Conservation (phyloP, 2,888 invertebrate species). For the Aphrophora alni region DNA sequence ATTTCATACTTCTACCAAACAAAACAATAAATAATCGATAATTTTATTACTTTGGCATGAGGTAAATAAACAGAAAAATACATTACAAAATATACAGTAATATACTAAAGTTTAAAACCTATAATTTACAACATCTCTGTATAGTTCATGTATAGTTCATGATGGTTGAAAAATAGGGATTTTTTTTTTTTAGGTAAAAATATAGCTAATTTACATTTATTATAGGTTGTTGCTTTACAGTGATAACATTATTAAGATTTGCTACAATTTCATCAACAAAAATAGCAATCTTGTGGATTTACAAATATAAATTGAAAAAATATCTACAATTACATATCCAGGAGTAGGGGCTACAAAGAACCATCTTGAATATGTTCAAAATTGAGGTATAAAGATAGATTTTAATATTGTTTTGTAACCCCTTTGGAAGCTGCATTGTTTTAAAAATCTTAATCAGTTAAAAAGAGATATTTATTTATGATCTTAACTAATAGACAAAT, state of each 20-base stretch:
- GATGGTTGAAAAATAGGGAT: no score
- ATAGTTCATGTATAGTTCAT: no score
- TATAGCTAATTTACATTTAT: no score
- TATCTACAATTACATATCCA: not conserved
- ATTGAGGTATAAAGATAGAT: not conserved
- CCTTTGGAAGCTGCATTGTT: not conserved
- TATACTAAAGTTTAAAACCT: not conserved
- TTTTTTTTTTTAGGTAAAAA: no score
- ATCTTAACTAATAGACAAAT: no score
- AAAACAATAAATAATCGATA: not conserved
- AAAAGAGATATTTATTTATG: no score
- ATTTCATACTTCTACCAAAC: not conserved
- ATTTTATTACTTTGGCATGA: constrained; percentile 5
- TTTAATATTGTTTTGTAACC: not conserved
- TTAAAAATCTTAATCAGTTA: no score
- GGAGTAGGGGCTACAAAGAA: not conserved
- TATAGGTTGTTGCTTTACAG: no score
- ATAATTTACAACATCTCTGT: not conserved
- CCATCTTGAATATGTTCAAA: no score
- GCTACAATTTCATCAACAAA: not conserved
- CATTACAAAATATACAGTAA: not conserved
- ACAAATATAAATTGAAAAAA: not conserved
- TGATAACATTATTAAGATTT: no score
- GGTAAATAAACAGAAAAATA: not conserved
- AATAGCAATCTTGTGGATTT: not conserved